These are phyloP conservation scores for Eupithecia vulgata DNA, from an alignment of 2,888 invertebrate genomes.

Conservation along the genomic window DNA sequence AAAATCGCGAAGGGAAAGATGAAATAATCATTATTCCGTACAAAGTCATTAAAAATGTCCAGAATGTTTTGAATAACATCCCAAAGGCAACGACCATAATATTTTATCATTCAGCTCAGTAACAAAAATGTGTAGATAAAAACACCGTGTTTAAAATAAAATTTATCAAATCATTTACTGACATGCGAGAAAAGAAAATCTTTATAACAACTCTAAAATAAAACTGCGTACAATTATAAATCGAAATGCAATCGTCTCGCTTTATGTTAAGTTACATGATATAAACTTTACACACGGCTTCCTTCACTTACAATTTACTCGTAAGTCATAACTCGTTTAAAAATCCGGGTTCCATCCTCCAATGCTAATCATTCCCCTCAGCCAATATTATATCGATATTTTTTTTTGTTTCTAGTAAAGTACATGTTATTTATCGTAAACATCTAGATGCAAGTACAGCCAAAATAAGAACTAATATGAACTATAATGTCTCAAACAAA, in stretches of 20 bases:
- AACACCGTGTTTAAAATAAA: background rate
- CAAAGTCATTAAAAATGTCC: background rate
- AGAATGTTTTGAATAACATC: background rate
- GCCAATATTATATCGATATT: too few relatives aligned
- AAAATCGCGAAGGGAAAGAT: background rate
- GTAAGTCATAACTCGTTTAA: background rate
- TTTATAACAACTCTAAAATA: slow-evolving; percentile 8
- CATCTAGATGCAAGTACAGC: background rate
- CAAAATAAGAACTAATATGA: background rate
- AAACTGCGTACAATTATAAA: background rate
- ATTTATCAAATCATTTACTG: slow-evolving; percentile 1
- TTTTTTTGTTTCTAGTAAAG: too few relatives aligned
- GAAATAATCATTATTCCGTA: background rate
- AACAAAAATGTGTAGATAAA: background rate
- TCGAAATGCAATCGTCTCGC: background rate
- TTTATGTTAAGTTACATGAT: slow-evolving; percentile 1
- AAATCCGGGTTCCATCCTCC: background rate
- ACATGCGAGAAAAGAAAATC: slow-evolving; percentile 7
- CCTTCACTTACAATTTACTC: background rate
- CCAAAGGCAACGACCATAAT: background rate
- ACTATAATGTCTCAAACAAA: background rate
- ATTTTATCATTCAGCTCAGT: background rate
- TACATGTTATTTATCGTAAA: background rate
- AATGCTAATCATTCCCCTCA: background rate
- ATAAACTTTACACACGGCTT: background rate